Conservation (phyloP, 2,113 vertebrate species). For the Lagopus leucura region DNA sequence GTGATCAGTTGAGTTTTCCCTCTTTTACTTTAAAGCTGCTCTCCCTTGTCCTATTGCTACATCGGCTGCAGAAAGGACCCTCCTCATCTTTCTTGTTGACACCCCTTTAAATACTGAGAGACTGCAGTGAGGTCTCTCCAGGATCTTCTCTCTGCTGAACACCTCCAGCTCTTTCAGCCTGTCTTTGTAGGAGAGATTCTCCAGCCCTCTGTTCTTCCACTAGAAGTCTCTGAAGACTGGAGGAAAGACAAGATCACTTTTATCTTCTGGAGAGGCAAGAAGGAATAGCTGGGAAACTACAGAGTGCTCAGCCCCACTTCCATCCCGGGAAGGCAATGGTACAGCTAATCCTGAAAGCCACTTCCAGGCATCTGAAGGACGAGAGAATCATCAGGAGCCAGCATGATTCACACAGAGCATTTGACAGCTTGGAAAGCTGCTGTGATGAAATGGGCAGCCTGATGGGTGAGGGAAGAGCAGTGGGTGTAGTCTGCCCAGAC, state of each 20-base stretch:
- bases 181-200: neutral
- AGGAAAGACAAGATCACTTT: neutral
- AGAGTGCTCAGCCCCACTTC: neutral
- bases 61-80: no score
- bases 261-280: neutral
- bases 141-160: neutral
- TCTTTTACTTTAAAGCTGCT: neutral
- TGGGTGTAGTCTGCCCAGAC: neutral
- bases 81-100: neutral
- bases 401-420: neutral
- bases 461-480: neutral
- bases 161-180: neutral
- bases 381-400: neutral
- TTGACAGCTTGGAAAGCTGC: neutral
- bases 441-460: neutral
- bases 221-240: neutral
- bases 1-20: neutral
- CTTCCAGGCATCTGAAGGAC: neutral
- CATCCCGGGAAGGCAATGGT: neutral
- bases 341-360: neutral
- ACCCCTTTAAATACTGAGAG: neutral
- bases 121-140: neutral
- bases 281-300: neutral
- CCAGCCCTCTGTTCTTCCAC: neutral
- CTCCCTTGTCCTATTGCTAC: neutral